A percentile compares a stretch with the other conserved stretches of the same genome.
These are phyloP conservation scores for Tonatia bakeri DNA, from an alignment of 2,113 vertebrate species.

Conservation along the genomic window DNA sequence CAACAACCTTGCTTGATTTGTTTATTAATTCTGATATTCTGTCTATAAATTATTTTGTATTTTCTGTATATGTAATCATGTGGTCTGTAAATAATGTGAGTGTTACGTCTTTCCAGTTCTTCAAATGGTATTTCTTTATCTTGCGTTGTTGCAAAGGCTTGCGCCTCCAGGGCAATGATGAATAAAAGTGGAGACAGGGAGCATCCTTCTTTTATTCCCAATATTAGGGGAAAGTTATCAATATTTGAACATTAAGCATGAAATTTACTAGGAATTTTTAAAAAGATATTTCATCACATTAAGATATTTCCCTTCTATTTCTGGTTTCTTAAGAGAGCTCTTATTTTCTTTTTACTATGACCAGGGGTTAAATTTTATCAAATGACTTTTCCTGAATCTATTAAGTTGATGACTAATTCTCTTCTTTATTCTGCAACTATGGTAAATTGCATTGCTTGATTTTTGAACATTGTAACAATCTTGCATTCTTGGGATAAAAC, in stretches of 20 bases:
- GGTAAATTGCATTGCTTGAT: neutral
- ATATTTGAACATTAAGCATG: neutral
- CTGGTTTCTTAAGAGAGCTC: neutral
- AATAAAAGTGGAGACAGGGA: neutral
- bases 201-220: neutral
- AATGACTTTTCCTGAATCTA: neutral
- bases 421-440: neutral
- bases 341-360: neutral
- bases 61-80: neutral
- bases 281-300: neutral
- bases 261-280: neutral
- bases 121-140: slow-evolving; percentile 20
- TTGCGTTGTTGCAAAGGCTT: slow-evolving; percentile 37
- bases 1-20: neutral
- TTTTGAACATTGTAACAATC: neutral
- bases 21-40: neutral
- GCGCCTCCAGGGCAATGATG: neutral
- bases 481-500: neutral
- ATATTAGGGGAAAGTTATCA: neutral
- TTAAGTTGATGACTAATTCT: neutral
- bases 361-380: neutral
- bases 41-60: neutral
- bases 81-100: neutral
- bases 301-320: neutral
- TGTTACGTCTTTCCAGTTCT: neutral